A percentile compares a stretch with the other conserved stretches of the same genome.
phyloP scores from a whole-genome alignment of 2,113 vertebrate species.

The Brachionichthys hirsutus region DNA sequence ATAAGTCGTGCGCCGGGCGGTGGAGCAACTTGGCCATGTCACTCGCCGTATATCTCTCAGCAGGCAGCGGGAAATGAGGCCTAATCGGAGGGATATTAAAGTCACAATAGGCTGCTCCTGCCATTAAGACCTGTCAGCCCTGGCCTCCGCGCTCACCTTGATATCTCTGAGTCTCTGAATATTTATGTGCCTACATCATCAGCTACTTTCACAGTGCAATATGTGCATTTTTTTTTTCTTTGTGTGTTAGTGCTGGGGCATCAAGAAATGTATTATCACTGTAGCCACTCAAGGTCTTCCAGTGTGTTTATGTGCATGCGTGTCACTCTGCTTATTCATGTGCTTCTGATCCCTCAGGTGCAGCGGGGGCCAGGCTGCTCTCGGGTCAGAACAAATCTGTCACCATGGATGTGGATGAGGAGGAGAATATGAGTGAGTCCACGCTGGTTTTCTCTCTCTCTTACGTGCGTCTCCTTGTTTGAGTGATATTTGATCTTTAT shows the following conservation, averaged over 20 bases:
- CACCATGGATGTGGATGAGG: conserved; percentile 91
- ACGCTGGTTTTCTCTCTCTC: not conserved
- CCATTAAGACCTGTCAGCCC: conserved; percentile 76
- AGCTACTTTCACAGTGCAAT: conserved; percentile 46
- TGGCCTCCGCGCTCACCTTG: conserved; percentile 68
- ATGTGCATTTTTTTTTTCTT: conserved; percentile 28
- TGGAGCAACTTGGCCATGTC: conserved; percentile 68
- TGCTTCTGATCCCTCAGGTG: conserved; percentile 80
- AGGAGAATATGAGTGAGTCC: conserved; percentile 98
- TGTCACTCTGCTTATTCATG: conserved; percentile 35
- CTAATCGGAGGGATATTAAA: conserved; percentile 78
- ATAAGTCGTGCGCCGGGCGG: conserved; percentile 22
- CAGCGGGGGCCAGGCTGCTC: conserved; percentile 73
- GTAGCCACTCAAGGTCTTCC: conserved; percentile 28
- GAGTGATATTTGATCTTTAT: conserved; percentile 6
- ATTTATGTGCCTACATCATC: conserved; percentile 70
- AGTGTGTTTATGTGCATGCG: conserved; percentile 23
- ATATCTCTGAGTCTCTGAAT: conserved; percentile 72
- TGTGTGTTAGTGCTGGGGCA: conserved; percentile 15
- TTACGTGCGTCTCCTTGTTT: conserved; percentile 6
- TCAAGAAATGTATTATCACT: conserved; percentile 27
- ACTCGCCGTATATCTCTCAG: conserved; percentile 67
- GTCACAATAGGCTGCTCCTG: conserved; percentile 77
- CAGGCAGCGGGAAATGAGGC: conserved; percentile 71
- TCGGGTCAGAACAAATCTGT: conserved; percentile 79